phyloP scores from a whole-genome alignment of 2,888 invertebrate genomes.

The Aleiodes leptofemur region DNA sequence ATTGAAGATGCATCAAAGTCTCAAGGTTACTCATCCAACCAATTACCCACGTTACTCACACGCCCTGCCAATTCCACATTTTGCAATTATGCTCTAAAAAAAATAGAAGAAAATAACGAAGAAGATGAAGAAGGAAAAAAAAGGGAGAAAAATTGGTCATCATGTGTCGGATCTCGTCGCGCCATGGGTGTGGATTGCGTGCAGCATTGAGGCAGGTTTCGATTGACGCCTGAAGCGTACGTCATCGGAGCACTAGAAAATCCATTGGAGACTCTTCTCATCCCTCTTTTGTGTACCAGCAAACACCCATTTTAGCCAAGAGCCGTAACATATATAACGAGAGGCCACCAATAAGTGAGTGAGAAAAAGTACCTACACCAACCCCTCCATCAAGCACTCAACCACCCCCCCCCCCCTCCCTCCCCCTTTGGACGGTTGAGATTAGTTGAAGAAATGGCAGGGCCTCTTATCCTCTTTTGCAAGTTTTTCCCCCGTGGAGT shows the following conservation, averaged over 20 bases:
- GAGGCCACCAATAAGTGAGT: slow-evolving; percentile 14
- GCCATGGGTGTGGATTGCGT: slow-evolving; percentile 48
- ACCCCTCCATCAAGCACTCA: slow-evolving; percentile 50
- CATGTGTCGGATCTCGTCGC: slow-evolving; percentile 40
- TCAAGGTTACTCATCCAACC: too few species aligned
- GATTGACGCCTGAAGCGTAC: slow-evolving; percentile 60
- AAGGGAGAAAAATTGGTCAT: slow-evolving; percentile 30
- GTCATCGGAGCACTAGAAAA: slow-evolving; percentile 53
- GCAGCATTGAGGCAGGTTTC: slow-evolving; percentile 47
- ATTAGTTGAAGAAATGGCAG: slow-evolving; percentile 41
- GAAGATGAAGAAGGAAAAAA: neutral
- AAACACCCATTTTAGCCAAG: too few species aligned
- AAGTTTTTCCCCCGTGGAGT: slow-evolving; percentile 16
- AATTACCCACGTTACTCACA: too few species aligned
- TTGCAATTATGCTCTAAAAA: neutral
- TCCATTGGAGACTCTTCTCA: too few species aligned
- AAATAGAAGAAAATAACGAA: neutral
- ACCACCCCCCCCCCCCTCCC: neutral
- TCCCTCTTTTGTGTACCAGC: too few species aligned
- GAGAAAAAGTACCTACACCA: neutral
- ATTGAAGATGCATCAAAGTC: too few species aligned
- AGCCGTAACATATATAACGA: too few species aligned
- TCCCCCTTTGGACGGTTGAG: slow-evolving; percentile 27
- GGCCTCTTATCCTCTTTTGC: slow-evolving; percentile 21
- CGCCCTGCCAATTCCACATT: too few species aligned